A percentile compares a stretch with the other conserved stretches of the same genome.
phyloP scores from a whole-genome alignment of 2,888 invertebrate genomes.

The Saturnia pavonia region DNA sequence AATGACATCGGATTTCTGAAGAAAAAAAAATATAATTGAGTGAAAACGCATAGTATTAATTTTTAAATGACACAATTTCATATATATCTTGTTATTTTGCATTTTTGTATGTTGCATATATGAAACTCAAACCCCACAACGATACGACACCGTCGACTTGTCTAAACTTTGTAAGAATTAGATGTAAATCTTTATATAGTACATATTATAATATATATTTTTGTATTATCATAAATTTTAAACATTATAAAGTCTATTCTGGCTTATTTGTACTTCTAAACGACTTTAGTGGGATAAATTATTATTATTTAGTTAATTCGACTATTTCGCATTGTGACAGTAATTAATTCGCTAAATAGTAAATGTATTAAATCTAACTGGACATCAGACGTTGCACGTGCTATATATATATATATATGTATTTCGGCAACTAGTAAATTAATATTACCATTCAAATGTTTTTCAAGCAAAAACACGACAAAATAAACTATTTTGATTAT shows the following conservation, averaged over 20 bases:
- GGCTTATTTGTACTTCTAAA: neutral
- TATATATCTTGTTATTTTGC: neutral
- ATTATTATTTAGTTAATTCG: neutral
- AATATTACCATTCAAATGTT: neutral
- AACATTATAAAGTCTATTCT: neutral
- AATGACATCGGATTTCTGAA: neutral
- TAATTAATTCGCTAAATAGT: neutral
- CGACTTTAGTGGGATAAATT: neutral
- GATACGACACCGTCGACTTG: neutral
- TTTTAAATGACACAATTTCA: neutral
- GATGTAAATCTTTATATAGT: neutral
- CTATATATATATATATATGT: neutral
- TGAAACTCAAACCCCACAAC: neutral
- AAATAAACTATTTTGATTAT: slow-evolving; percentile 2
- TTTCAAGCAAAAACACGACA: neutral
- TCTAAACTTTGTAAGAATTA: neutral
- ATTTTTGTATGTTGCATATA: neutral
- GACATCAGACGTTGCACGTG: neutral
- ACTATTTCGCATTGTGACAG: neutral
- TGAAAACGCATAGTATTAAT: neutral
- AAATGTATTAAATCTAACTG: neutral
- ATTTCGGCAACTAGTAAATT: neutral
- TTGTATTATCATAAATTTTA: neutral
- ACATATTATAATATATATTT: neutral
- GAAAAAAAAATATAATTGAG: neutral